Evolutionary conservation across 2,113 vertebrate genomes (phyloP), one percentile per base, ranked within the genome.

Genomic region (Promerops cafer): DNA sequence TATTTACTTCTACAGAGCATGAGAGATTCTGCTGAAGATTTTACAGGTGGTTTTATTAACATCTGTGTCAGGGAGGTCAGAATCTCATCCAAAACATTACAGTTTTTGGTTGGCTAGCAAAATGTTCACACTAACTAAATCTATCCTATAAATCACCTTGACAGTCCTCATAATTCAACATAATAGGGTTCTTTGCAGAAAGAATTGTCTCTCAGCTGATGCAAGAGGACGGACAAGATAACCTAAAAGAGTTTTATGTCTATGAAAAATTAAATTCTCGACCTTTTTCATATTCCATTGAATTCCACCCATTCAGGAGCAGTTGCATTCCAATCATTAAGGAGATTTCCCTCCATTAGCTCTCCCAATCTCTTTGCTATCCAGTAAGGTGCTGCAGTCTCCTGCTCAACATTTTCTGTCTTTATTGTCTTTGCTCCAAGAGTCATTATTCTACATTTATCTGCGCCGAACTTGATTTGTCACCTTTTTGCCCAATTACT

Each of bases 401-500:
- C 33, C 53, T 63, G 42, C 31, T 91, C 68, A 89, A 76, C 47
- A 77, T 72, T 65, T 71, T 75, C n/a, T 63, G 16, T 88, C 71
- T 94, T 70, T 80, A 59, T 93, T 87, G 77, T 57, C 68, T 77
- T 68, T 87, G 33, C 59, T 96, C 61, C 49, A 49, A 68, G 66
- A 86, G 57, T 96, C 78, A 91, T 95, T 93, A 95, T 91, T 94
- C 71, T 69, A 70, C 89, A 79, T 72, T 91, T 93, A 91, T 84
- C 75, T 89, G 70, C 76, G 82, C 75, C 7, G 1, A 92, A 75
- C 50, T 82, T 64, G 30, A 75, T 97, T 97, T 96, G 84, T 96
- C 94, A 96, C 93, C 81, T 86, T 95, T 96, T 91, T 94, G 68
- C 64, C 87, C 83, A 96, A 83, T 97, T 96, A 97, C 76, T 86